These are phyloP conservation scores for Gobio gobio DNA, from an alignment of 2,113 vertebrate genomes.

Conservation along the genomic window DNA sequence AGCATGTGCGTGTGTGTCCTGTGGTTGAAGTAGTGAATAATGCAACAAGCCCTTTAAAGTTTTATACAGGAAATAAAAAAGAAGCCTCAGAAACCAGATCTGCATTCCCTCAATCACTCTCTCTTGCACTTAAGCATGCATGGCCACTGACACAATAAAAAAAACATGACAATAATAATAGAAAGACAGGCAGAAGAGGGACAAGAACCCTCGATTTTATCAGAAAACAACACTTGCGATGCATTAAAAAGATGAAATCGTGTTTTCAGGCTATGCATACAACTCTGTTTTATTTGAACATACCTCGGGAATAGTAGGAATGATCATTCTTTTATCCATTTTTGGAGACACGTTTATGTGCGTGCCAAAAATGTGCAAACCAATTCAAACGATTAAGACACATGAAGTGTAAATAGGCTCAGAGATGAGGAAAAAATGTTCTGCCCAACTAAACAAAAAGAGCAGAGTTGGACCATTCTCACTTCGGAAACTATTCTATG, in stretches of 20 bases:
- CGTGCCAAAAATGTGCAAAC: neutral
- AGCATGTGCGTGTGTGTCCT: conserved; percentile 30
- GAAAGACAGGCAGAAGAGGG: neutral
- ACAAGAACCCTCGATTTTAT: neutral
- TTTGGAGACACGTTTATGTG: neutral
- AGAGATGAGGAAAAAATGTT: neutral
- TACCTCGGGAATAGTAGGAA: neutral
- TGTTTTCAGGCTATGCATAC: neutral
- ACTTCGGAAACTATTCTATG: conserved; percentile 20
- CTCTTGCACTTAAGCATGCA: neutral
- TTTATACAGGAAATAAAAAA: conserved; percentile 30
- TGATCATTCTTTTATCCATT: neutral
- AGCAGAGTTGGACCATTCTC: neutral
- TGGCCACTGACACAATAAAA: neutral
- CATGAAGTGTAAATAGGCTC: neutral
- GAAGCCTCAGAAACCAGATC: conserved; percentile 48
- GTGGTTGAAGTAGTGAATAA: conserved; percentile 47
- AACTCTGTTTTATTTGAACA: neutral
- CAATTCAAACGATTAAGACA: conserved; percentile 3
- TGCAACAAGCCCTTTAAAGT: conserved; percentile 41
- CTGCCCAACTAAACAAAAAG: neutral
- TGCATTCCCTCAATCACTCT: neutral
- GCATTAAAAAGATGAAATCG: neutral
- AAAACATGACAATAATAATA: neutral
- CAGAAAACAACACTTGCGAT: neutral